Evolutionary conservation across 1,140 invertebrate genomes (phyloP).

Genomic region (Pogonus chalceus): DNA sequence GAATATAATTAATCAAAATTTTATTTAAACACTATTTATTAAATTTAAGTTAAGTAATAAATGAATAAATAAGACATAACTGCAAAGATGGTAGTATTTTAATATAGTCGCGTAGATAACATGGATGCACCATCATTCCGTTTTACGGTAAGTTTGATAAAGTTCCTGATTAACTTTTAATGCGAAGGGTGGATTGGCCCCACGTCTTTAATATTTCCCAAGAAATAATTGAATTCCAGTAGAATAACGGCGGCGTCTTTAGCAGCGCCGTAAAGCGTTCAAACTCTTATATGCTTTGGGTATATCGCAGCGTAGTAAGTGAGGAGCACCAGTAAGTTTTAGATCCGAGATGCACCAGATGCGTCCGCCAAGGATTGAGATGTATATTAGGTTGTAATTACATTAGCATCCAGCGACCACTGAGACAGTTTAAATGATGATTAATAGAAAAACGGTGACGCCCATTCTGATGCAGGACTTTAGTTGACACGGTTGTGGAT

Average conservation of each 20-base stretch:
- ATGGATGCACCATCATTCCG: too few relatives aligned
- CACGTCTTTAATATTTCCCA: neutral
- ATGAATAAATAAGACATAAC: too few relatives aligned
- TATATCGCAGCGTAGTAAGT: too few relatives aligned
- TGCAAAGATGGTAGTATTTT: too few relatives aligned
- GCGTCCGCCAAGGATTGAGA: conserved; percentile 14
- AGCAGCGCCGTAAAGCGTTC: too few relatives aligned
- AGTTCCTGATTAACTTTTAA: conserved; percentile 2
- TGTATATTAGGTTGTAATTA: conserved; percentile 15
- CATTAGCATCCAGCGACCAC: conserved; percentile 15
- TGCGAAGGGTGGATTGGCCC: neutral
- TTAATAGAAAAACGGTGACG: conserved; percentile 9
- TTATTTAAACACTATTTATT: too few relatives aligned
- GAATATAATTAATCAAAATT: too few relatives aligned
- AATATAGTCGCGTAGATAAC: too few relatives aligned
- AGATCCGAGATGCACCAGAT: conserved; percentile 16
- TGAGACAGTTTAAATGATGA: conserved; percentile 20
- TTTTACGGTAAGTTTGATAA: too few relatives aligned
- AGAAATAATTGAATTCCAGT: conserved; percentile 3
- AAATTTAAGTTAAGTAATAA: too few relatives aligned
- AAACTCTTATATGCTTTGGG: too few relatives aligned
- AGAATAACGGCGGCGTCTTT: neutral
- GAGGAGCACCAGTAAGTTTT: too few relatives aligned
- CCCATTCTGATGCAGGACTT: neutral
- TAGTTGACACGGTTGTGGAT: neutral